These are phyloP conservation scores for Congeria kusceri DNA, from an alignment of 2,888 invertebrate species.

Conservation along the genomic window DNA sequence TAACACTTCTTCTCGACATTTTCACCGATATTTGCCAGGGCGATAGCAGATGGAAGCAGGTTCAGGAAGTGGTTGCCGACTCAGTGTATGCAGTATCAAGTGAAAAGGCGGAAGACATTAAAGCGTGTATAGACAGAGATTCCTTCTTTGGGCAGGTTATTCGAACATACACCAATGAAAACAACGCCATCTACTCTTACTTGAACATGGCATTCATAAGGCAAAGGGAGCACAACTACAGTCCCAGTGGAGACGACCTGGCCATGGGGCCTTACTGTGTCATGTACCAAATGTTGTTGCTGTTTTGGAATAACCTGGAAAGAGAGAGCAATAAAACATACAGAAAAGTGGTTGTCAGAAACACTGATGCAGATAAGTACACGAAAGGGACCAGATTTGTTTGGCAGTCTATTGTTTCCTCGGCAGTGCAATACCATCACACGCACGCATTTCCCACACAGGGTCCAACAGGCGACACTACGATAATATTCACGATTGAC, in stretches of 20 bases:
- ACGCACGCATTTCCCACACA: slow-evolving; percentile 60
- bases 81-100: slow-evolving; percentile 42
- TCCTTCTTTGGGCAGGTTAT: slow-evolving; percentile 50
- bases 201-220: slow-evolving; percentile 60
- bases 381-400: slow-evolving; percentile 46
- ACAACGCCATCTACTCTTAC: slow-evolving; percentile 49
- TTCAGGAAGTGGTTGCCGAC: slow-evolving; percentile 58
- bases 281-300: slow-evolving; percentile 58
- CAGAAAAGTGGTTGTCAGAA: slow-evolving; percentile 48
- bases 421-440: slow-evolving; percentile 33
- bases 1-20: slow-evolving; percentile 46
- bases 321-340: slow-evolving; percentile 48
- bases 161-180: slow-evolving; percentile 57
- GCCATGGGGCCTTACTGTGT: slow-evolving; percentile 64
- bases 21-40: slow-evolving; percentile 41
- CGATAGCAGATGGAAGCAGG: slow-evolving; percentile 47
- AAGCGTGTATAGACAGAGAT: slow-evolving; percentile 37
- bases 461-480: slow-evolving; percentile 26
- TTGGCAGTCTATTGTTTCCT: slow-evolving; percentile 65
- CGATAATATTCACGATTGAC: slow-evolving; percentile 51
- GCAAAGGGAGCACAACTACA: slow-evolving; percentile 47
- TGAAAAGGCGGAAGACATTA: slow-evolving; percentile 28
- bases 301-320: slow-evolving; percentile 50
- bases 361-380: slow-evolving; percentile 46
- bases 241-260: slow-evolving; percentile 59